These are phyloP conservation scores for Neosilurus hyrtlii DNA, from an alignment of 2,797 vertebrate species.

Conservation along the genomic window DNA sequence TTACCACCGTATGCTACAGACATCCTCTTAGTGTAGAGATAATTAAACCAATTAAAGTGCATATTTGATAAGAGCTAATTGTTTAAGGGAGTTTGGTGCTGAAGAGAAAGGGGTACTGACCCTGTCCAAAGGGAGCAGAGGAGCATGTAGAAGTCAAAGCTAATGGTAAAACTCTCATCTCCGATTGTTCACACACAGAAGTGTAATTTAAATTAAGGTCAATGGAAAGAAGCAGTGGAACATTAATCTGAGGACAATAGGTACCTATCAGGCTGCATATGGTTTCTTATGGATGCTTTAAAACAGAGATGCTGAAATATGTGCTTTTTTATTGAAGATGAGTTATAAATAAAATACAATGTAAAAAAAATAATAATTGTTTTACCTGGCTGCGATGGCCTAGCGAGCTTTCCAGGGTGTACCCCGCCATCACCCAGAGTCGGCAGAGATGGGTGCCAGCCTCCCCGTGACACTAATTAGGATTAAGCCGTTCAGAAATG, in stretches of 20 bases:
- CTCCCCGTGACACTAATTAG: too few species aligned
- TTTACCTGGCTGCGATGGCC: too few species aligned
- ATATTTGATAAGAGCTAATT: slow-evolving; percentile 57
- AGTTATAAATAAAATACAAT: background rate
- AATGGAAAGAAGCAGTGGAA: slow-evolving; percentile 67
- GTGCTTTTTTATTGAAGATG: background rate
- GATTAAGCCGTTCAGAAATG: too few species aligned
- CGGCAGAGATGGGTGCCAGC: too few species aligned
- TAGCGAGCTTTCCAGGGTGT: too few species aligned
- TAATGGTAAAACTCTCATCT: slow-evolving; percentile 60
- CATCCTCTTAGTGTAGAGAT: slow-evolving; percentile 54
- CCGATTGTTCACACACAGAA: slow-evolving; percentile 61
- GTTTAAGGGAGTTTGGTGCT: slow-evolving; percentile 40
- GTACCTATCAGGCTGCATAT: background rate
- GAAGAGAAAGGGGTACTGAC: slow-evolving; percentile 32
- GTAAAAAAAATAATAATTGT: too few species aligned
- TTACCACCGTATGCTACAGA: slow-evolving; percentile 41
- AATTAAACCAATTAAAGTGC: slow-evolving; percentile 67
- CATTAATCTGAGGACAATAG: slow-evolving; percentile 66
- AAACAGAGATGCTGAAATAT: background rate
- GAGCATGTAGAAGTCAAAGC: slow-evolving; percentile 54
- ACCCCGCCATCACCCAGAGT: too few species aligned
- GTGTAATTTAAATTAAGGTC: slow-evolving; percentile 73
- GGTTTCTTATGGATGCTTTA: background rate
- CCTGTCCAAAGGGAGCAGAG: slow-evolving; percentile 49